phyloP scores from a whole-genome alignment of 2,797 vertebrate species.

The Babyrousa celebensis region DNA sequence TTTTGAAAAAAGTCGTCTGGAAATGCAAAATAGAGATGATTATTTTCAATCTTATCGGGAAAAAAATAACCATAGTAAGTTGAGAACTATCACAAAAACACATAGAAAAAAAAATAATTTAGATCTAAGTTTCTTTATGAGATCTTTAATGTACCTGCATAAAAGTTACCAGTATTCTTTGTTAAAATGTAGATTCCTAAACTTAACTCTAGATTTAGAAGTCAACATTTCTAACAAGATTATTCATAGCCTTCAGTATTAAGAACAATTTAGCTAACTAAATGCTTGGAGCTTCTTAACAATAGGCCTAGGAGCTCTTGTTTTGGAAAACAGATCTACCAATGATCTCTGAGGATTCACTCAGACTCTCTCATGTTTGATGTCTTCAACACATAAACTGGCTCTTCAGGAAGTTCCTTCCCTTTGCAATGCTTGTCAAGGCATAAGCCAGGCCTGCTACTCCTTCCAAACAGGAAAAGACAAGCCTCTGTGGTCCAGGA shows the following conservation, averaged over 20 bases:
- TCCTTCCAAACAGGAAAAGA: neutral
- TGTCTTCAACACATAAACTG: rapidly evolving
- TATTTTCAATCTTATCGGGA: neutral
- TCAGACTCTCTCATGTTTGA: rapidly evolving
- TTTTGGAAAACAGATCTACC: neutral
- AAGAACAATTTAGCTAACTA: neutral
- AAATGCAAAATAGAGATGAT: neutral
- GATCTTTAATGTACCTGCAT: neutral
- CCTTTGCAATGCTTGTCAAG: neutral
- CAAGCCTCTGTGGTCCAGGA: neutral
- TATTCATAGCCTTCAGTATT: neutral
- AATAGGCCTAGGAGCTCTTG: neutral
- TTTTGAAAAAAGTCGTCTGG: neutral
- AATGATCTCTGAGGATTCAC: neutral
- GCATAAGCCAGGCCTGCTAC: rapidly evolving
- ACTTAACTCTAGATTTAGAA: neutral
- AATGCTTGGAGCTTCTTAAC: neutral
- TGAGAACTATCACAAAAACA: neutral
- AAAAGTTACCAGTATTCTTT: neutral
- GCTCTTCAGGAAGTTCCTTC: neutral
- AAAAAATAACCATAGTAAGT: neutral
- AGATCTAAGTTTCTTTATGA: neutral
- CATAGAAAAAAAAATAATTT: neutral
- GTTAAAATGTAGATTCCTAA: neutral
- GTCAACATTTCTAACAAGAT: neutral